phyloP scores from a whole-genome alignment of 2,797 vertebrate species.

The Paedocypris micromegethes region DNA sequence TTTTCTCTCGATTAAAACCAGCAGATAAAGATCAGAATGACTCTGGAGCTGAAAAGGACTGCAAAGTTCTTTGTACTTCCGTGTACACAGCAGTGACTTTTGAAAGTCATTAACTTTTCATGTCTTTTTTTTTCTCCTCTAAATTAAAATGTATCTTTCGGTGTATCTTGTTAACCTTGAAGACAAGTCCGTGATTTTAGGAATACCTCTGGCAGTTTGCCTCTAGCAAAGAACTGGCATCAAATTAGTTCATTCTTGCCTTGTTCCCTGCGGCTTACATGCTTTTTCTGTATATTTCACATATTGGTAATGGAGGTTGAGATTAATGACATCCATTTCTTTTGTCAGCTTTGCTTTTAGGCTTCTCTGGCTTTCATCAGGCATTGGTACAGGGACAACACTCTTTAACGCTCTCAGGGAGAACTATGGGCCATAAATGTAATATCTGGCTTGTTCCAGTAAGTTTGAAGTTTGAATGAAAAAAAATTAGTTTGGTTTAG shows the following conservation, averaged over 20 bases:
- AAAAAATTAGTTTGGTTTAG: neutral
- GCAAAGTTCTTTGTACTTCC: no score
- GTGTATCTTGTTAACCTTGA: no score
- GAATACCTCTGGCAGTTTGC: conserved; percentile 4
- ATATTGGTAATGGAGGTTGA: conserved; percentile 22
- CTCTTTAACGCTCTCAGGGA: neutral
- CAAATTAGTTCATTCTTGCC: conserved; percentile 29
- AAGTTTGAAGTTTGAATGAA: conserved; percentile 3
- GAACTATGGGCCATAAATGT: conserved; percentile 7
- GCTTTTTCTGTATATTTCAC: conserved; percentile 32
- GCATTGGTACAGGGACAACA: conserved; percentile 9
- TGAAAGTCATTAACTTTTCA: no score
- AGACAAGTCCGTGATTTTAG: conserved; percentile 3
- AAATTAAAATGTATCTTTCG: no score
- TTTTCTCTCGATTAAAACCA: no score
- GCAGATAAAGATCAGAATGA: no score
- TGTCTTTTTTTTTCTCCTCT: no score
- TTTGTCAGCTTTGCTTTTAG: conserved; percentile 32
- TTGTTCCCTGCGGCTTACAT: conserved; percentile 21
- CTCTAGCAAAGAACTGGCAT: conserved; percentile 16
- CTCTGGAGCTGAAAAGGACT: no score
- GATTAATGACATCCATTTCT: conserved; percentile 34
- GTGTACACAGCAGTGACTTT: no score
- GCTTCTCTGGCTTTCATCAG: conserved; percentile 19
- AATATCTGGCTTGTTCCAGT: neutral